These are phyloP conservation scores for fruit fly (Drosophila melanogaster) DNA, from an alignment of 1,140 invertebrate species.

Conservation along the genomic window DNA sequence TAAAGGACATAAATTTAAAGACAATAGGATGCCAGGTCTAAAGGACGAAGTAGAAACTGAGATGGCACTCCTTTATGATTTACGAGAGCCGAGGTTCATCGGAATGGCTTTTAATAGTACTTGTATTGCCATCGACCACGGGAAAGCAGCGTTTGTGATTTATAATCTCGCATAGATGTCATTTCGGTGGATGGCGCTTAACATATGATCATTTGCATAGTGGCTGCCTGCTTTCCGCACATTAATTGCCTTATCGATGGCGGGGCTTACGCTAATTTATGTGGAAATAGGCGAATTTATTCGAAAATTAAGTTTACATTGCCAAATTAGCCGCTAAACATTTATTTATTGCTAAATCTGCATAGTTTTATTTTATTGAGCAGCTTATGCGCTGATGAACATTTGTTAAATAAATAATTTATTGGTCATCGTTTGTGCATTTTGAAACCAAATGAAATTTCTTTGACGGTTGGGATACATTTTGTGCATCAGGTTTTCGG, in stretches of 20 bases:
- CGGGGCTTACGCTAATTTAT: conserved; percentile 41
- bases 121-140: conserved; percentile 14
- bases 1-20: conserved; percentile 52
- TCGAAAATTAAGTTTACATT: neutral
- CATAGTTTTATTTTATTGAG: neutral
- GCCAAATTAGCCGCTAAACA: conserved; percentile 7
- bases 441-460: too few species aligned
- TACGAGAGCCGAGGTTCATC: conserved; percentile 37
- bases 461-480: too few species aligned
- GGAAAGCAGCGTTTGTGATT: conserved; percentile 25
- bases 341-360: neutral
- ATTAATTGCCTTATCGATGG: conserved; percentile 12
- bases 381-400: neutral
- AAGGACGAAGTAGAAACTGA: neutral
- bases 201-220: conserved; percentile 38
- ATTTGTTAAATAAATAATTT: neutral
- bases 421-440: neutral
- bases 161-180: conserved; percentile 53
- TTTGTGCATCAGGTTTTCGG: too few species aligned
- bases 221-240: neutral
- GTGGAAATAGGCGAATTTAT: conserved; percentile 5
- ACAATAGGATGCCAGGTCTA: conserved; percentile 14
- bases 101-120: conserved; percentile 51
- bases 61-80: conserved; percentile 12
- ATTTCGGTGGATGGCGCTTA: conserved; percentile 20